Evolutionary conservation across 2,113 vertebrate genomes (phyloP).

Genomic region (Porphyrio hochstetteri): DNA sequence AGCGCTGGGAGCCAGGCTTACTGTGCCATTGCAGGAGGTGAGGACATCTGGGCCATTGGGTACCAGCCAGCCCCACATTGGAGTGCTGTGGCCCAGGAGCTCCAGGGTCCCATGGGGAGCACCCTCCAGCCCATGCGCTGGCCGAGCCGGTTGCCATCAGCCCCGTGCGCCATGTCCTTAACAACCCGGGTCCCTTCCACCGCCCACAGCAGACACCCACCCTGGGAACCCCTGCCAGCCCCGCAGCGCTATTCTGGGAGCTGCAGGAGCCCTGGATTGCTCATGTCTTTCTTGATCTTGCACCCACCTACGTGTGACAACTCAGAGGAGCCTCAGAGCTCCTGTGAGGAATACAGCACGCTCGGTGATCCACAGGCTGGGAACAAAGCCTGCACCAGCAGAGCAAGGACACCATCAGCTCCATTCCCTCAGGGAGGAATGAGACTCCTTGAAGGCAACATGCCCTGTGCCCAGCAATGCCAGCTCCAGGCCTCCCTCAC

Average conservation of each 20-base stretch:
- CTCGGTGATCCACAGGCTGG: background rate
- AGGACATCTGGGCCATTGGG: too few relatives aligned
- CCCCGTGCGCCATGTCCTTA: rapidly evolving
- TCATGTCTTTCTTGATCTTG: background rate
- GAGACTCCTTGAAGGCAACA: too few relatives aligned
- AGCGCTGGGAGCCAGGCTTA: too few relatives aligned
- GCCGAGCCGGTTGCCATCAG: background rate
- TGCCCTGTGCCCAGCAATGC: too few relatives aligned
- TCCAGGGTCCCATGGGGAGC: too few relatives aligned
- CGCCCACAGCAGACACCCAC: background rate
- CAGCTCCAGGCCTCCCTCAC: too few relatives aligned
- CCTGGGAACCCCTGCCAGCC: background rate
- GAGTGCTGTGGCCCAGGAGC: too few relatives aligned
- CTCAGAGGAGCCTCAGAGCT: background rate
- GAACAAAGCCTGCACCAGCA: background rate
- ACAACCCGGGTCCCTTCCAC: rapidly evolving
- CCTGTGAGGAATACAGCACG: rapidly evolving
- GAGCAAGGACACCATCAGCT: background rate
- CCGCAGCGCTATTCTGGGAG: background rate
- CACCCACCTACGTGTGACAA: background rate
- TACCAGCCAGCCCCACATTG: too few relatives aligned
- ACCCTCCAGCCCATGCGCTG: too few relatives aligned
- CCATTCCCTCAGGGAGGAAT: too few relatives aligned
- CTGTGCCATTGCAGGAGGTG: too few relatives aligned
- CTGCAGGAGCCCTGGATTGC: background rate